Evolutionary conservation across 2,888 invertebrate species (phyloP), one percentile per base, ranked within the genome.

Genomic region (Frankliniella intonsa): DNA sequence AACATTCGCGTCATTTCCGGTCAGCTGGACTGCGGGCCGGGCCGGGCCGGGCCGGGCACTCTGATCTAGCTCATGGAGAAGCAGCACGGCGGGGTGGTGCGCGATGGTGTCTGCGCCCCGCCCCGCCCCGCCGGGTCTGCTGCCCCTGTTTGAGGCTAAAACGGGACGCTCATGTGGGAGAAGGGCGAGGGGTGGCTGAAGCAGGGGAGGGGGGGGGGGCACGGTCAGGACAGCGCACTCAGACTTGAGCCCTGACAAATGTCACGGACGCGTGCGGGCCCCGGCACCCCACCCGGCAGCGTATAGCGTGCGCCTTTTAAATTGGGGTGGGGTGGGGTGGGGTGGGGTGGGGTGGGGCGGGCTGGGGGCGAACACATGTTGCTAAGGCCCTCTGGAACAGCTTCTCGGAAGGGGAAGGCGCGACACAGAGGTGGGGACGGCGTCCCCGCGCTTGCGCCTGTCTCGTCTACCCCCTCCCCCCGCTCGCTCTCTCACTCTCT

Each of bases 321-420:
- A 76, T 76, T 76, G 69, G n/a, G 69, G 12, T 12, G 25, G 69
- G 9, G 69, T 22, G 69, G 69, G 17, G 22, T 11, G 1, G 69
- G 9, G 69, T 22, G 69, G 69, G 17, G 22, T 76, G 69, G n/a
- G 69, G 12, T 12, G 25, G 69, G 9, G 69, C 11, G 69, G 69
- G 17, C 1, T 11, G 1, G 69, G 69, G 25, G 69, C 22, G 69
- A 22, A 25, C 69, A 76, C 69, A 76, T 76, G 69, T 76, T 8
- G 69, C 25, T 9, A 22, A 12, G 69, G 69, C 22, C 11, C 69
- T 25, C 69, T 22, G 69, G 69, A 76, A 76, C 22, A 11, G 69
- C 69, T 69, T 69, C 69, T 69, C 69, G 69, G 69, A 76, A 76
- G 22, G 22, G 69, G 69, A 76, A 76, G 25, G 38, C 38, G 38